A percentile compares a stretch with the other conserved stretches of the same genome.
These are phyloP conservation scores for Edolisoma coerulescens DNA, from an alignment of 2,113 vertebrate species.

Conservation along the genomic window DNA sequence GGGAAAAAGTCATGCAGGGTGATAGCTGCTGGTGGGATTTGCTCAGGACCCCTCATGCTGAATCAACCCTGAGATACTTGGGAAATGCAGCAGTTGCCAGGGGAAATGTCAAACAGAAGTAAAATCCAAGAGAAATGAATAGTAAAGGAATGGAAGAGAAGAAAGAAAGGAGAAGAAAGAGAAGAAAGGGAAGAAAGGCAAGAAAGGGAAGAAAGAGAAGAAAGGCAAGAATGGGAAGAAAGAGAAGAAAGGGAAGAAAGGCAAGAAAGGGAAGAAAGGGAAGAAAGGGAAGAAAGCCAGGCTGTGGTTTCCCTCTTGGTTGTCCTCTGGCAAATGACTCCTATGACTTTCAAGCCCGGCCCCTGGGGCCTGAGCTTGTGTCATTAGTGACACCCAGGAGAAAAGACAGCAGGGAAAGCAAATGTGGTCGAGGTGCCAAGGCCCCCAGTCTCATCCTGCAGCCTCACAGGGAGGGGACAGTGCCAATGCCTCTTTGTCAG, in stretches of 20 bases:
- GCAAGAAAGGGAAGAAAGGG: no score
- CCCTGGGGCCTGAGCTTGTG: not conserved
- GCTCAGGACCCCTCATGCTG: not conserved
- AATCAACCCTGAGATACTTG: not conserved
- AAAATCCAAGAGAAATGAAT: not conserved
- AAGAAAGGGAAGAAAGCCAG: not conserved
- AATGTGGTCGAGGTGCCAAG: no score
- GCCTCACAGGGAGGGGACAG: not conserved
- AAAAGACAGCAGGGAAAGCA: no score
- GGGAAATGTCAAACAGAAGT: not conserved
- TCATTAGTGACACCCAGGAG: not conserved
- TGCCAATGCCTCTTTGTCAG: not conserved
- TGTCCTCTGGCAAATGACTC: not conserved
- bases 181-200: not conserved
- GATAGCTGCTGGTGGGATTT: not conserved
- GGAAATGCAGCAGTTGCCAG: not conserved
- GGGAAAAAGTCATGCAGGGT: not conserved
- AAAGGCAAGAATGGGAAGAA: not conserved
- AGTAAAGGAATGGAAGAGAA: not conserved
- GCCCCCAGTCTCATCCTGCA: not conserved
- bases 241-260: not conserved
- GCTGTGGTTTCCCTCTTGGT: not conserved
- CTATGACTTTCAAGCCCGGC: fast-evolving
- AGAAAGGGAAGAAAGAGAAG: not conserved
- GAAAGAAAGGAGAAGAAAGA: not conserved